Conservation (phyloP, 2,797 vertebrate species). For the Hephaestus fuliginosus region DNA sequence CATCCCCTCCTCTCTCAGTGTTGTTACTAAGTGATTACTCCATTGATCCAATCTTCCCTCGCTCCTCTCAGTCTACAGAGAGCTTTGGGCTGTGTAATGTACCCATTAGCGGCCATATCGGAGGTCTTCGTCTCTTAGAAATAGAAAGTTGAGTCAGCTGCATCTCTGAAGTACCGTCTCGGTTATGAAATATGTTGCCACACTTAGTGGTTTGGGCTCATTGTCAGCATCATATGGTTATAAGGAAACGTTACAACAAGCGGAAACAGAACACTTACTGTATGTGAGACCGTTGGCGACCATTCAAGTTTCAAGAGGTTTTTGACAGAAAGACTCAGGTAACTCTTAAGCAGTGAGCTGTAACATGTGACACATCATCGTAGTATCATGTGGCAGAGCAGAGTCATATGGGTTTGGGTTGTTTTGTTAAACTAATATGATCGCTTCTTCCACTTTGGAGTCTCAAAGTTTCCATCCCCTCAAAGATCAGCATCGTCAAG, state of each 20-base stretch:
- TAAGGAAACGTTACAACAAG: background rate
- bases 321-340: background rate
- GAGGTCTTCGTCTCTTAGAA: background rate
- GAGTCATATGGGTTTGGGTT: background rate
- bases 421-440: too few relatives aligned
- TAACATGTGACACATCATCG: too few relatives aligned
- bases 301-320: background rate
- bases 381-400: background rate
- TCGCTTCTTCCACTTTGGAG: background rate
- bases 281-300: background rate
- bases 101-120: constrained; percentile 19
- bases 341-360: background rate
- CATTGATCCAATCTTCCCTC: constrained; percentile 43
- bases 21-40: constrained; percentile 50
- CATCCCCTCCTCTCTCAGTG: constrained; percentile 19
- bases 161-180: constrained; percentile 2
- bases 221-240: background rate
- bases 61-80: constrained; percentile 4
- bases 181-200: background rate
- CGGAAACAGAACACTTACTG: background rate
- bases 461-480: background rate
- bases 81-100: constrained; percentile 11
- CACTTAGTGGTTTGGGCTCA: background rate
- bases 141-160: background rate
- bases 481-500: background rate